phyloP scores from a whole-genome alignment of 2,888 invertebrate genomes.

The Morpho deidamia region DNA sequence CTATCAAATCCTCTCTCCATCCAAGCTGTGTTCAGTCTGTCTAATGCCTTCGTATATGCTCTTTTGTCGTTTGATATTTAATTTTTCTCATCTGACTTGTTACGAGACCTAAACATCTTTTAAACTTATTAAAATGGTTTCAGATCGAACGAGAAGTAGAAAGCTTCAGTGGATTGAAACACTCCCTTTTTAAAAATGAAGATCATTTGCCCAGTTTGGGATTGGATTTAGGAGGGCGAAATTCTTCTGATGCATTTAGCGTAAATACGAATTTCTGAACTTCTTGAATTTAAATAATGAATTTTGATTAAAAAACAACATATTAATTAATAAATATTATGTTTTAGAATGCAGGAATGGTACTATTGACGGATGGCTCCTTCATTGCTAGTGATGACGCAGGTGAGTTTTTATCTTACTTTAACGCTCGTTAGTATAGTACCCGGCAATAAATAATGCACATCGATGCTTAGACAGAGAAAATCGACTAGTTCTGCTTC shows the following conservation, averaged over 20 bases:
- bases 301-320: neutral
- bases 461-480: no score
- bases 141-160: constrained; percentile 71
- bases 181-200: constrained; percentile 64
- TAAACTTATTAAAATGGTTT: constrained; percentile 2
- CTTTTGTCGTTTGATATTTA: no score
- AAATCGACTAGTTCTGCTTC: no score
- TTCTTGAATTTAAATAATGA: no score
- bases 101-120: neutral
- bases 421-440: no score
- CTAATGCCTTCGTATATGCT: neutral
- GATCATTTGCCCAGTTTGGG: constrained; percentile 58
- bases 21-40: neutral
- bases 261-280: constrained; percentile 32
- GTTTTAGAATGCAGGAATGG: constrained; percentile 86
- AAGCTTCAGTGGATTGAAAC: constrained; percentile 59
- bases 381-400: constrained; percentile 79
- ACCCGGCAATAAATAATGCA: no score
- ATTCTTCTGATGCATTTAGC: constrained; percentile 57
- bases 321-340: constrained; percentile 18
- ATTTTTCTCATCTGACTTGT: neutral
- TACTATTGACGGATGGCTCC: constrained; percentile 86
- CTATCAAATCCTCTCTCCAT: no score
- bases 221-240: constrained; percentile 58
- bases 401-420: constrained; percentile 64